Evolutionary conservation across 2,113 vertebrate genomes (phyloP).

Genomic region (Prietella phreatophila): DNA sequence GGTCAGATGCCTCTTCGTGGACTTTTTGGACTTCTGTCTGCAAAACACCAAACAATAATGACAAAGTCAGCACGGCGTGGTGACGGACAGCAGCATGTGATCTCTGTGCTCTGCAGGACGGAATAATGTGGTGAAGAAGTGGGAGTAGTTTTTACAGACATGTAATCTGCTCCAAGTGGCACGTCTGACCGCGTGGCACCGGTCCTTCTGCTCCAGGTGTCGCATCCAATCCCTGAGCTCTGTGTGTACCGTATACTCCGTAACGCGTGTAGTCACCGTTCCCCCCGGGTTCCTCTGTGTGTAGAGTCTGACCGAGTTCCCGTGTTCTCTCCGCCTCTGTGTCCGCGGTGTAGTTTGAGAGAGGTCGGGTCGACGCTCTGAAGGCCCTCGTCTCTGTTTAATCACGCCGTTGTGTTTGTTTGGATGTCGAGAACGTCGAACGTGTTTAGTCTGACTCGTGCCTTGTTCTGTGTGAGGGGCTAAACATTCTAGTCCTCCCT

Average conservation of each 20-base stretch:
- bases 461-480: not conserved
- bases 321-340: not conserved
- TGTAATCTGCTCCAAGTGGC: not conserved
- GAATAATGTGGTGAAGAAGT: not conserved
- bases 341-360: not conserved
- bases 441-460: conserved; percentile 44
- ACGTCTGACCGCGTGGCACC: not conserved
- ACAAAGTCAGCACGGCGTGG: not conserved
- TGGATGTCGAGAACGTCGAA: conserved; percentile 8
- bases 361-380: not conserved
- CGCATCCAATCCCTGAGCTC: not conserved
- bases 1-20: not conserved
- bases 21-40: not conserved
- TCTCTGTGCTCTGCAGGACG: not conserved
- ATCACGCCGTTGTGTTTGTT: conserved; percentile 7
- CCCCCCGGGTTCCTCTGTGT: not conserved
- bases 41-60: not conserved
- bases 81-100: not conserved
- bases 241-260: not conserved
- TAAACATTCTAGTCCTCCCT: conserved; percentile 37
- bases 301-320: no score
- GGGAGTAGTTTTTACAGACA: not conserved
- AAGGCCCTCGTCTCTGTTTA: conserved; percentile 8
- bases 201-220: not conserved
- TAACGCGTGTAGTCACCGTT: not conserved